Percentiles rank a stretch among this genome's conserved stretches.
These are phyloP conservation scores for Temnothorax nylanderi DNA, from an alignment of 1,140 invertebrate species.

Conservation along the genomic window DNA sequence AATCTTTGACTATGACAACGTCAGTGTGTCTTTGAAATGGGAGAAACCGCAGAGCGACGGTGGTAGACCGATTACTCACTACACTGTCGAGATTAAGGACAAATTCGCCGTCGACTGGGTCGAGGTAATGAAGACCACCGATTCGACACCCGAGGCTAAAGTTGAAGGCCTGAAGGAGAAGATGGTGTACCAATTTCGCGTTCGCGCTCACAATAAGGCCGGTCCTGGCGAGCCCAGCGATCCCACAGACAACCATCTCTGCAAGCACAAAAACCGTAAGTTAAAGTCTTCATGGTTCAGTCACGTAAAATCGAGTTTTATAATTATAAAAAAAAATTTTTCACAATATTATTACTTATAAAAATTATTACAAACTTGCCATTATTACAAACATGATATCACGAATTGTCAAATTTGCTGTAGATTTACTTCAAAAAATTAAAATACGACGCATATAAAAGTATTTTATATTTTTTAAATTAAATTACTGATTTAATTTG, in stretches of 20 bases:
- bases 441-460: neutral
- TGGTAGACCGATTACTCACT: constrained; percentile 97
- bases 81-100: constrained; percentile 98
- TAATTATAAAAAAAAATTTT: neutral
- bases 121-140: constrained; percentile 93
- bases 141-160: constrained; percentile 91
- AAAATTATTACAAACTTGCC: neutral
- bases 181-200: constrained; percentile 97
- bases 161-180: constrained; percentile 97
- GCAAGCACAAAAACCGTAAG: constrained; percentile 97
- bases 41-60: constrained; percentile 95
- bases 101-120: constrained; percentile 96
- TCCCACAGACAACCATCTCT: constrained; percentile 95
- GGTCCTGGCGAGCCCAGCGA: constrained; percentile 95
- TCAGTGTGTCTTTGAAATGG: constrained; percentile 96
- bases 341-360: neutral
- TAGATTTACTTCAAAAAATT: neutral
- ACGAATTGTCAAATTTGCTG: neutral
- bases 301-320: neutral
- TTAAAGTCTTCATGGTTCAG: constrained; percentile 66
- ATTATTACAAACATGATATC: too few species aligned
- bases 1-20: constrained; percentile 97
- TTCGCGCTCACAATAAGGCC: constrained; percentile 96
- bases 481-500: neutral
- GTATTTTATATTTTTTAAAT: neutral